Conservation (phyloP, 1,140 invertebrate species). For the Linepithema humile region DNA sequence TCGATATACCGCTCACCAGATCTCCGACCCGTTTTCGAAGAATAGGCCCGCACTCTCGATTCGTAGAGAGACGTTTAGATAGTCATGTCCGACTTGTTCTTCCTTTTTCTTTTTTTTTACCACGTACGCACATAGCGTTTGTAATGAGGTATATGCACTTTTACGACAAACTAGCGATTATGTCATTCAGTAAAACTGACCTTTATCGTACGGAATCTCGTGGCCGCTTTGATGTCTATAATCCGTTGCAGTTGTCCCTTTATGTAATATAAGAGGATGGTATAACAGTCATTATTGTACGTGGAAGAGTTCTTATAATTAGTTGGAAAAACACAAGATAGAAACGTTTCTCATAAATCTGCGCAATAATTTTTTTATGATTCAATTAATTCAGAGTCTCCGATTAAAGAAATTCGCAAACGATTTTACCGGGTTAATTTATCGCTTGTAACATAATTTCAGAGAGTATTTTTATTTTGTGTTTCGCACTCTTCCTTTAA, state of each 20-base stretch:
- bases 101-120: background rate
- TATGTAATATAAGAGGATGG: background rate
- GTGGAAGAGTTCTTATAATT: background rate
- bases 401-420: background rate
- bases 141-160: background rate
- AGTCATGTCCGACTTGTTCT: background rate
- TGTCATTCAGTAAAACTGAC: slow-evolving; percentile 11
- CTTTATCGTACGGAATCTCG: slow-evolving; percentile 11
- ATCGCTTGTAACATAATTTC: background rate
- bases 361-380: background rate
- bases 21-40: slow-evolving; percentile 18
- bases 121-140: background rate
- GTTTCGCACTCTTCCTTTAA: background rate
- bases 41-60: slow-evolving; percentile 14
- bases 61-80: background rate
- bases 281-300: background rate
- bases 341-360: background rate
- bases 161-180: background rate
- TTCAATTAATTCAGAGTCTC: background rate
- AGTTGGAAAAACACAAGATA: background rate
- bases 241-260: background rate
- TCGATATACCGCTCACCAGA: slow-evolving; percentile 27
- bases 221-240: slow-evolving; percentile 17
- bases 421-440: background rate
- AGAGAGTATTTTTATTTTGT: background rate